Percentiles rank a stretch among this genome's conserved stretches.
These are phyloP conservation scores for Agelas oroides DNA, from an alignment of 37 sponge, comb jelly and placozoan genomes.

Conservation along the genomic window DNA sequence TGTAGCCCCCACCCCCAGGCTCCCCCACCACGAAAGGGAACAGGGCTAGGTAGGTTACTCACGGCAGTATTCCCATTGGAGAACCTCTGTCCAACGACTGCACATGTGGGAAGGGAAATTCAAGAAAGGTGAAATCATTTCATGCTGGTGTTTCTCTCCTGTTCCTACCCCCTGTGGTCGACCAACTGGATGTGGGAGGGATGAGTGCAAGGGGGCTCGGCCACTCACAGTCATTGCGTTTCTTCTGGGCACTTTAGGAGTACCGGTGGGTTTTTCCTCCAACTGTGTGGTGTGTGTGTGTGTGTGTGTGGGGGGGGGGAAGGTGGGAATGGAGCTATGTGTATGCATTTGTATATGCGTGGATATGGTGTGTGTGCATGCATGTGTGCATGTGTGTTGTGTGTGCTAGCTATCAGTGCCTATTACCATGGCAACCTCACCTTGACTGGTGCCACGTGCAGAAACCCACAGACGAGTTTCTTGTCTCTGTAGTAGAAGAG, in stretches of 20 bases:
- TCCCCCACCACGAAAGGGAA: no score
- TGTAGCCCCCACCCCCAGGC: no score
- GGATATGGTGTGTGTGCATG: no score
- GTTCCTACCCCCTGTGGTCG: no score
- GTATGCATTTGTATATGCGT: no score
- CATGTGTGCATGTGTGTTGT: not conserved
- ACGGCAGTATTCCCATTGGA: not conserved
- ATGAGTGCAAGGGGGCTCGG: not conserved
- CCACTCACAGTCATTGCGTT: not conserved
- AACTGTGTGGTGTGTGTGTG: no score
- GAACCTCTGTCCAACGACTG: not conserved
- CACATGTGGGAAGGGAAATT: constrained; percentile 14
- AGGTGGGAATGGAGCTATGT: no score
- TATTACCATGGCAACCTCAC: not conserved
- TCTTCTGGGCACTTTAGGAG: not conserved
- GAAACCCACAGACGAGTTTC: constrained; percentile 6
- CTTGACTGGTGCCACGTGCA: not conserved
- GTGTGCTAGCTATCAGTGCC: not conserved
- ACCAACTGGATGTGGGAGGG: no score
- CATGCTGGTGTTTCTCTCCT: no score
- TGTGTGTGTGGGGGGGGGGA: no score
- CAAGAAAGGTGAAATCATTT: not conserved
- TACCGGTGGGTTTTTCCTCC: no score
- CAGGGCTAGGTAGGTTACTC: not conserved
- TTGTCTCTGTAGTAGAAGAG: not conserved